A percentile compares a stretch with the other conserved stretches of the same genome.
These are phyloP conservation scores for Metallyticus violacea DNA, from an alignment of 2,888 invertebrate genomes.

Conservation along the genomic window DNA sequence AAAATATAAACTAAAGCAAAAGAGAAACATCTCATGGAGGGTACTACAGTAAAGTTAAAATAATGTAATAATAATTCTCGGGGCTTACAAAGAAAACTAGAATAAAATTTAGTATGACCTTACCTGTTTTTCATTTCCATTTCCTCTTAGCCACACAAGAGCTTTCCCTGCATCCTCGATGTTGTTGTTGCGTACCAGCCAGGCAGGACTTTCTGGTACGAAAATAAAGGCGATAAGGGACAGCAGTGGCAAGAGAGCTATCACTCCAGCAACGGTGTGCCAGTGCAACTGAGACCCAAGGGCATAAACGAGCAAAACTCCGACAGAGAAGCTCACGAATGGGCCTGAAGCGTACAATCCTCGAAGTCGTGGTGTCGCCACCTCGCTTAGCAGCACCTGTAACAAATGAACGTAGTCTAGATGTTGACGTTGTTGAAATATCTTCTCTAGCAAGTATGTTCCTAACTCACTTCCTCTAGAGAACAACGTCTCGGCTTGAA, in stretches of 20 bases:
- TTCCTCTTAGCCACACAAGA: constrained; percentile 50
- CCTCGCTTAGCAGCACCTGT: constrained; percentile 74
- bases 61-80: too few species aligned
- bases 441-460: too few species aligned
- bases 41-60: too few species aligned
- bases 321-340: constrained; percentile 70
- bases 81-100: not conserved
- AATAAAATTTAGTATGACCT: not conserved
- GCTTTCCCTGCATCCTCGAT: constrained; percentile 55
- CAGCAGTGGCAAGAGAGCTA: constrained; percentile 57
- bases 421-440: too few species aligned
- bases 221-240: constrained; percentile 60
- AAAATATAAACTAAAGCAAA: too few species aligned
- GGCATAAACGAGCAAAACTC: constrained; percentile 70
- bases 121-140: constrained; percentile 43
- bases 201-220: constrained; percentile 73
- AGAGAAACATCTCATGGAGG: too few species aligned
- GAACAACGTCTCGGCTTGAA: too few species aligned
- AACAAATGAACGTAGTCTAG: constrained; percentile 38
- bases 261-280: constrained; percentile 65
- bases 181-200: constrained; percentile 64
- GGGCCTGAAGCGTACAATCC: constrained; percentile 69
- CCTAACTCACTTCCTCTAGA: too few species aligned
- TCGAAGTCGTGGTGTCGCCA: constrained; percentile 67
- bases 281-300: constrained; percentile 67